These are phyloP conservation scores for Tetheella fluctuosa DNA, from an alignment of 2,888 invertebrate species.

Conservation along the genomic window DNA sequence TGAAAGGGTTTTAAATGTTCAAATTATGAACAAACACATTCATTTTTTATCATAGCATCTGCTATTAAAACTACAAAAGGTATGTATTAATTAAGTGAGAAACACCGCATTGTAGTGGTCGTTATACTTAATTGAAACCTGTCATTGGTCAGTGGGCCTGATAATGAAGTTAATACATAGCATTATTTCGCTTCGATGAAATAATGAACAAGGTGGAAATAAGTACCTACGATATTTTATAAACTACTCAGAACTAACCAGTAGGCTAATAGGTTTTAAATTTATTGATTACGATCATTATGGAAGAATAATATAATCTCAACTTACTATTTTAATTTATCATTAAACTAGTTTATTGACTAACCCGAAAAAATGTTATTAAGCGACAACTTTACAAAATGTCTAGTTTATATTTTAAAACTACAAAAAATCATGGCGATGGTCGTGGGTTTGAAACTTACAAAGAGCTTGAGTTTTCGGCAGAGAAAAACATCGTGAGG, in stretches of 20 bases:
- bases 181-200: not conserved
- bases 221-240: not conserved
- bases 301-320: not conserved
- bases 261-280: too few relatives aligned
- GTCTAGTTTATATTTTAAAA: too few relatives aligned
- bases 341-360: too few relatives aligned
- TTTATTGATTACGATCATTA: not conserved
- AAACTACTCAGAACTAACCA: not conserved
- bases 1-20: conserved; percentile 47
- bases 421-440: too few relatives aligned
- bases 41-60: conserved; percentile 67
- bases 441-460: too few relatives aligned
- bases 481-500: too few relatives aligned
- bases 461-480: too few relatives aligned
- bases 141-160: conserved; percentile 2
- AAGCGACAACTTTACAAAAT: too few relatives aligned
- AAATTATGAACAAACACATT: conserved; percentile 58
- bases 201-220: not conserved
- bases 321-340: too few relatives aligned
- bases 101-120: conserved; percentile 54
- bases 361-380: too few relatives aligned
- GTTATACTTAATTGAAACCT: conserved; percentile 60
- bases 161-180: conserved; percentile 13
- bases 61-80: conserved; percentile 53
- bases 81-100: conserved; percentile 75